Conservation (phyloP, 2,888 invertebrate genomes). For the Amorpha juglandis region DNA sequence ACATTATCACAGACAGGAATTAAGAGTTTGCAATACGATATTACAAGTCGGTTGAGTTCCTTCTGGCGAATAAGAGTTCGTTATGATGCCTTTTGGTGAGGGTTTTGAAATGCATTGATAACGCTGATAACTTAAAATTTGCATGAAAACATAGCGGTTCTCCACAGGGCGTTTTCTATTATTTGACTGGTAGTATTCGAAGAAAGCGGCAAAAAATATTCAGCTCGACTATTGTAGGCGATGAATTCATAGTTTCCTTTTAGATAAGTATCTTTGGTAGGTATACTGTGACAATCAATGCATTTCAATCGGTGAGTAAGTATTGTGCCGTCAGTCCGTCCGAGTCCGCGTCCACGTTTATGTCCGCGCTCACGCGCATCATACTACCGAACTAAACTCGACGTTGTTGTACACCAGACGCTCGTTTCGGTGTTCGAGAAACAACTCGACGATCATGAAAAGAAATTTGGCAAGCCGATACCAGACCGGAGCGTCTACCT, state of each 20-base stretch:
- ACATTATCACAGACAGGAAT: background rate
- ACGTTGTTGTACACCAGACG: slow-evolving; percentile 60
- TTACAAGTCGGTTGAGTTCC: background rate
- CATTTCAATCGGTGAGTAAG: slow-evolving; percentile 31
- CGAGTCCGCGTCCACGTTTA: slow-evolving; percentile 30
- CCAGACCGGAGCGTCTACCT: slow-evolving; percentile 62
- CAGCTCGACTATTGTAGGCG: background rate
- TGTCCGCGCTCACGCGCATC: slow-evolving; percentile 47
- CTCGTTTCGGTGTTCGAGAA: slow-evolving; percentile 65
- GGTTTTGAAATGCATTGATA: slow-evolving; percentile 17
- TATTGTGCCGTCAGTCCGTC: slow-evolving; percentile 12
- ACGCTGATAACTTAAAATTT: background rate
- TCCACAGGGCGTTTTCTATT: background rate
- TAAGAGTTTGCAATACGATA: background rate
- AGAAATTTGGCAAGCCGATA: slow-evolving; percentile 69
- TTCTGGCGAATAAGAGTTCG: background rate
- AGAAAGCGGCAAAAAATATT: background rate
- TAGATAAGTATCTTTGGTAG: background rate
- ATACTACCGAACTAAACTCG: slow-evolving; percentile 30
- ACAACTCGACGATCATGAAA: slow-evolving; percentile 76
- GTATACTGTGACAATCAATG: slow-evolving; percentile 26
- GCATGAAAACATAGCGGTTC: background rate
- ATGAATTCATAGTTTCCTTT: background rate
- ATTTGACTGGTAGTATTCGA: no score
- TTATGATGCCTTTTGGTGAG: background rate